phyloP scores from a whole-genome alignment of 2,113 vertebrate genomes.

The Mormoops blainvillei region DNA sequence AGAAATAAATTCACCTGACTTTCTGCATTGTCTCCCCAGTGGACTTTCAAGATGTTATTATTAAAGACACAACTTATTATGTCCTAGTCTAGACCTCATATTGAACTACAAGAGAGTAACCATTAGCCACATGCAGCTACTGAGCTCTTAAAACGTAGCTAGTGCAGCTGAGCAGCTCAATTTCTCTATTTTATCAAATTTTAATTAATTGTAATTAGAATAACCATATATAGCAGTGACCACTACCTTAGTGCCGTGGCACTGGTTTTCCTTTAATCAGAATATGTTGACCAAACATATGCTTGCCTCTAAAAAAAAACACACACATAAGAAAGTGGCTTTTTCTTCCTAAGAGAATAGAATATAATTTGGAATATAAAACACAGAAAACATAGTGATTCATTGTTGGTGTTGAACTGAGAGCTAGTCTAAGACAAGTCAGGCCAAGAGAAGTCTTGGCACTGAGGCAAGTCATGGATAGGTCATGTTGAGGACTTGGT shows the following conservation, averaged over 20 bases:
- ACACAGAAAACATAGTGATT: neutral
- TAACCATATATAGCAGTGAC: neutral
- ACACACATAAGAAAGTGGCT: neutral
- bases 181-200: neutral
- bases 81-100: neutral
- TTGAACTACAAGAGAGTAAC: neutral
- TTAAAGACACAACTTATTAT: neutral
- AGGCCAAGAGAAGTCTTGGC: neutral
- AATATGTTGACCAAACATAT: neutral
- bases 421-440: neutral
- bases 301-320: conserved; percentile 2
- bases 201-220: neutral
- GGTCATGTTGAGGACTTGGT: neutral
- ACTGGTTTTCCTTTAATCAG: neutral
- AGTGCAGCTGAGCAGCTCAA: neutral
- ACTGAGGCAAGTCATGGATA: neutral
- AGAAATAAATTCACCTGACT: neutral
- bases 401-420: neutral
- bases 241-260: neutral
- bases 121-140: neutral
- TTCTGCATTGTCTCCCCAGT: neutral
- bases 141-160: neutral
- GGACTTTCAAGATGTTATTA: neutral
- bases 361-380: neutral
- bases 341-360: neutral